Evolutionary conservation across 2,888 invertebrate genomes (phyloP), one percentile per base, ranked within the genome.

Genomic region (Drosophila niveifrons): DNA sequence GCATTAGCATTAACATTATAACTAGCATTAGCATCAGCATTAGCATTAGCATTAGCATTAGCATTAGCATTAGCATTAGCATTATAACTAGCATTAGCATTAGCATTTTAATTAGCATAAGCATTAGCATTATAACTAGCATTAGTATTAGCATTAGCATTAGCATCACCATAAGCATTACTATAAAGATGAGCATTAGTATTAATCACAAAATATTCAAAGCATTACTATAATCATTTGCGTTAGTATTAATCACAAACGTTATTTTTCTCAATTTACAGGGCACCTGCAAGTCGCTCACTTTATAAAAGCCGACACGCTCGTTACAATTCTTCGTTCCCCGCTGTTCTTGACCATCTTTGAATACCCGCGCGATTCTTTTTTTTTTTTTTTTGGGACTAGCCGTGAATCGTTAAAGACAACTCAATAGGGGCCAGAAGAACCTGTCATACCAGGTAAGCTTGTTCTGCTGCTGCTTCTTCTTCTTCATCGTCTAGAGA

Each of bases 401-500:
- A 52, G 28, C 3, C 29, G 7, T 10, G 31, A 61, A 52, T 34
- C 52, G 31, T 44, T 43, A 15, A 44, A 41, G 57, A 47, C 67
- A 56, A 55, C 67, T 59, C 29, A 52, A 63, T 62, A 44, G 47
- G 34, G 36, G 48, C 62, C 36, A 41, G 41, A 61, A 68, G 78
- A 75, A 78, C 72, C 72, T 79, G 79, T 72, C 72, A 67, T 48
- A 55, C 70, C 70, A 73, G 67, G 67, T 65, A 75, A 52, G 50
- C 71, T 64, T 65, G 69, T 77, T 66, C 76, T 75, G 11, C 39
- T 34, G 31, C 76, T n/a, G n/a, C 48, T 41, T 41, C 15, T 51
- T n/a, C 23, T 51, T 51, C 34, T 46, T 34, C 18, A 3, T 56
- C 34, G n/a, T 31, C 34, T 34, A 44, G 13, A 10, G 44, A 11